Percentiles rank a stretch among this genome's conserved stretches.
Conservation (phyloP, 2,888 invertebrate genomes). For the Acanthoscelides obtectus region DNA sequence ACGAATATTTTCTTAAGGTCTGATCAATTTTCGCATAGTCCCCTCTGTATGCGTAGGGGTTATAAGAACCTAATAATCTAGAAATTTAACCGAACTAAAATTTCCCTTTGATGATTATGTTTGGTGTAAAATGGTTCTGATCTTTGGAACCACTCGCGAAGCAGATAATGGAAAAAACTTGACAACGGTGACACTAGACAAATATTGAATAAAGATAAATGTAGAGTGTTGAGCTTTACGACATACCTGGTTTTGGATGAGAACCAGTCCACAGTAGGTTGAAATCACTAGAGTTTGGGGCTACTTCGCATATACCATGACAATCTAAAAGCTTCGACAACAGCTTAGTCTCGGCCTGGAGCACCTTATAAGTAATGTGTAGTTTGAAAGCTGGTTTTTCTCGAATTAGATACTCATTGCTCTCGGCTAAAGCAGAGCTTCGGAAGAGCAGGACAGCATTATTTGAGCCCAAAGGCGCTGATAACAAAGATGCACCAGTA, state of each 20-base stretch:
- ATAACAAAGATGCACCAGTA: background rate
- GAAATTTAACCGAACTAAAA: no score
- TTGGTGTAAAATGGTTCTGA: no score
- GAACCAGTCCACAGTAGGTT: constrained; percentile 91
- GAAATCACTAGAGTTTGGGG: constrained; percentile 69
- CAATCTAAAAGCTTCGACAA: constrained; percentile 69
- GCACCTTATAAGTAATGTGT: constrained; percentile 70
- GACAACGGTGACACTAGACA: no score
- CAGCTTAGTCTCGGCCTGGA: constrained; percentile 78
- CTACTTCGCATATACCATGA: constrained; percentile 70
- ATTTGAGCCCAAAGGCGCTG: constrained; percentile 51
- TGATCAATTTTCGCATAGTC: no score
- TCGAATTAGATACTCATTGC: constrained; percentile 35
- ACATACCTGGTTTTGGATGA: constrained; percentile 79
- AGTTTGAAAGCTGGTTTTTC: constrained; percentile 64
- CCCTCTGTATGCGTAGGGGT: no score
- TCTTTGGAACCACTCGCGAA: no score
- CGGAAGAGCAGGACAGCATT: constrained; percentile 64
- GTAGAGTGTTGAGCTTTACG: no score
- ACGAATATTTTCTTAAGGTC: no score
- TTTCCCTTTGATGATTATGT: no score
- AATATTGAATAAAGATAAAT: no score
- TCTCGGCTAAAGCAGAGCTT: constrained; percentile 57
- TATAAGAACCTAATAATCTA: no score
- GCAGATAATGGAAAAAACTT: no score